Evolutionary conservation across 1,140 invertebrate genomes (phyloP), one percentile per base, ranked within the genome.

Genomic region (Euwallacea similis): DNA sequence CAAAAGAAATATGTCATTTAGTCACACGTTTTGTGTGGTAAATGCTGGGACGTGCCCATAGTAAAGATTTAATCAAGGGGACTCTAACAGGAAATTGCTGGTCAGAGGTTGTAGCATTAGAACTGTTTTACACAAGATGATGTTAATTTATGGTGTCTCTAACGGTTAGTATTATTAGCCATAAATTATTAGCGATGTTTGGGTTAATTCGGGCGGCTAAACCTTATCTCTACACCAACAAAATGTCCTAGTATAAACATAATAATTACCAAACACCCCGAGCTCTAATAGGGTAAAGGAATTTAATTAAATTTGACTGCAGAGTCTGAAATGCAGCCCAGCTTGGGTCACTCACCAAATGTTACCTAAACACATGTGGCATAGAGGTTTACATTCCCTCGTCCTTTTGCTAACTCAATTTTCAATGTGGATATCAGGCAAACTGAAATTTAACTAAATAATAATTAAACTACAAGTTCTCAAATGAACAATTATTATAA

Each of bases 261-360:
- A 56, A 71, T 71, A 71, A 71, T 66, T 71, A 71, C 61, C 15
- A 58, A 65, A 64, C 50, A 33, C 41, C 43, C 55, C 53, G 15
- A 66, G 66, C 41, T 71, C 61, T 71, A 71, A 66, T 54, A 66
- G 50, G 55, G 63, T 58, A 64, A 71, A 55, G 53, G 62, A 71
- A 71, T 71, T 71, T 71, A 71, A 71, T 71, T 71, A 71, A 71
- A 71, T 71, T 71, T 64, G 63, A 64, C 56, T 66, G 69, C 46
- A 66, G 13, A 69, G 59, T 61, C 46, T 69, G 60, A 61, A 69
- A 71, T 64, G 62, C 69, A 66, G 65, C 61, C 62, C 69, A n/a
- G 69, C 60, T 71, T 71, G 63, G 69, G 69, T 71, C 69, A 71
- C 55, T 66, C 54, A 41, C 69, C 69, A 71, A 71, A 71, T 71